phyloP scores from a whole-genome alignment of 2,888 invertebrate species.

The Alloscopus bannaensis region DNA sequence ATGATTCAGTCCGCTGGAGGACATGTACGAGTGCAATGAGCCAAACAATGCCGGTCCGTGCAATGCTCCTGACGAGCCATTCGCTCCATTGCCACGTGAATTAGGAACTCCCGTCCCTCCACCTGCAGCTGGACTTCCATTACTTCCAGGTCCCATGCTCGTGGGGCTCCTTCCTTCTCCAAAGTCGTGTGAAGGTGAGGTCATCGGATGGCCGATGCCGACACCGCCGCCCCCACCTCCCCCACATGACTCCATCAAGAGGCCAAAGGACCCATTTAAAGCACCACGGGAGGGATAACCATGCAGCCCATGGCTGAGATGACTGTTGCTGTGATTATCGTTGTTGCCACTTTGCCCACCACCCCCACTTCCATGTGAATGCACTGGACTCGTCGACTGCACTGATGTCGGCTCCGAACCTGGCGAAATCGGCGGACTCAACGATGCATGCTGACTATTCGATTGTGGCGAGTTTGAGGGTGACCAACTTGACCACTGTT shows the following conservation, averaged over 20 bases:
- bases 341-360: conserved; percentile 49
- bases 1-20: conserved; percentile 65
- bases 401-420: conserved; percentile 81
- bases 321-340: conserved; percentile 34
- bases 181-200: conserved; percentile 40
- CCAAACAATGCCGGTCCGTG: conserved; percentile 67
- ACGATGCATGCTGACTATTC: conserved; percentile 65
- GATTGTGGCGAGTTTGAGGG: conserved; percentile 70
- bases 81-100: conserved; percentile 34
- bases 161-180: conserved; percentile 28
- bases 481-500: conserved; percentile 69
- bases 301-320: conserved; percentile 44
- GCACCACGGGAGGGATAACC: conserved; percentile 56
- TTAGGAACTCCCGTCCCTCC: conserved; percentile 14
- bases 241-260: conserved; percentile 56
- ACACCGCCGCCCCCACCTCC: conserved; percentile 22
- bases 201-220: conserved; percentile 17
- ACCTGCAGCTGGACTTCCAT: conserved; percentile 15
- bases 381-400: conserved; percentile 60
- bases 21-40: conserved; percentile 71
- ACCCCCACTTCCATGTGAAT: conserved; percentile 55
- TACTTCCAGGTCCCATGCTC: neutral
- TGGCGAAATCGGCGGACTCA: conserved; percentile 89
- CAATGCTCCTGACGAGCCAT: conserved; percentile 27
- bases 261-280: conserved; percentile 61